Evolutionary conservation across 2,113 vertebrate genomes (phyloP), one percentile per base, ranked within the genome.

Genomic region (Noctilio leporinus): DNA sequence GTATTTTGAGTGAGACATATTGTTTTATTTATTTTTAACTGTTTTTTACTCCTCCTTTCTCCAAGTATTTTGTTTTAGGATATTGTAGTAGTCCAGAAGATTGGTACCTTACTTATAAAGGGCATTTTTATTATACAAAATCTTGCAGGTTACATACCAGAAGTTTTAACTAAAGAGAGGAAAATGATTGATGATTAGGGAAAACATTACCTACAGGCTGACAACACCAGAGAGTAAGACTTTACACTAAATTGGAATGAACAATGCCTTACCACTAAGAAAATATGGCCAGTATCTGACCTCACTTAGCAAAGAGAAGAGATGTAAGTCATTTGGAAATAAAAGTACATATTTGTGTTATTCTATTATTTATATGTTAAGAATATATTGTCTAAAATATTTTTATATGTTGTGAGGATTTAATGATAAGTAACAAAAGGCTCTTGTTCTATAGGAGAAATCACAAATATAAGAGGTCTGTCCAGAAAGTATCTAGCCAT

Each of bases 51-150:
- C 92, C 38, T 84, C 19, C 4, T 89, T 80, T 69, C 47, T 77
- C 30, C 45, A 75, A 75, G 26, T 30, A 35, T 81, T 12, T 81
- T 7, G 51, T 67, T 64, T 92, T 64, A 55, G 22, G 26, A 28
- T 38, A 10, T 38, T 88, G 16, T 12, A 84, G 57, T 49, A 73
- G 67, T 92, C 28, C 33, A 82, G 22, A 65, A 38, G 22, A 57
- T 57, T 72, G 15, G 3, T 76, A 51, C 3, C 26, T 47, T 22
- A 35, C 43, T 53, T 55, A n/a, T 30, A 0, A 62, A 59, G 45
- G 45, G 30, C 35, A 93, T 86, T 96, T 75, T 86, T 82, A 59
- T 93, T 96, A 26, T 49, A 91, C 26, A 35, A 35, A 88, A 95
- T 59, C 28, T 38, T 70, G 4, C 12, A 89, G 65, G 26, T 82